Conservation (phyloP, 23 tunicate species). For the Halocynthia aurantium region DNA sequence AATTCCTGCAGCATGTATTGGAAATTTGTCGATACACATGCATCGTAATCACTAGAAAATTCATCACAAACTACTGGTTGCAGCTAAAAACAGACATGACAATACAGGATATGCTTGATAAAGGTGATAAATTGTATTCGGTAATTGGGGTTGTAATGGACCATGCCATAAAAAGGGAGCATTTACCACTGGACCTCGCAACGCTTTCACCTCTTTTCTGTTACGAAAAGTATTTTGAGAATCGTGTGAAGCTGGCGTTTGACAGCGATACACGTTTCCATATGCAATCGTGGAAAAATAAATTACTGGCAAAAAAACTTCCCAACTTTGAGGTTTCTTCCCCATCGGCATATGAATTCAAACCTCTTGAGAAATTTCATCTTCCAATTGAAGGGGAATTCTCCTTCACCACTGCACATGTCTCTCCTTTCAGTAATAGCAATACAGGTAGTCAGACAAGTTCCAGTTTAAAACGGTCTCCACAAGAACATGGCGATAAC, state of each 20-base stretch:
- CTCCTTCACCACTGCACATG: no score
- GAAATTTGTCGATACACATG: slow-evolving; percentile 57
- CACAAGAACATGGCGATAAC: slow-evolving; percentile 16
- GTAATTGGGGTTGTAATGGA: slow-evolving; percentile 71
- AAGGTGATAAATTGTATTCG: slow-evolving; percentile 42
- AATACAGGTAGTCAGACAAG: no score
- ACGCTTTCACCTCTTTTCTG: slow-evolving; percentile 63
- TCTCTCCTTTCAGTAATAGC: no score
- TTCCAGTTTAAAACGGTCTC: background rate
- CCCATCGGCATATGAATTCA: no score
- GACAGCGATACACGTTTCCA: background rate
- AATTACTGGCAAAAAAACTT: no score
- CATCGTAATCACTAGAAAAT: slow-evolving; percentile 62
- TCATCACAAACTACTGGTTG: slow-evolving; percentile 62
- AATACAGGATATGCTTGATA: slow-evolving; percentile 72
- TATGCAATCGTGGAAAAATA: no score
- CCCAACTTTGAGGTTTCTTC: no score
- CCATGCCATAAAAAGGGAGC: slow-evolving; percentile 5
- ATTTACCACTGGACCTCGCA: slow-evolving; percentile 74
- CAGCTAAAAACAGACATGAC: slow-evolving; percentile 88
- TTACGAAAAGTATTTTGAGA: slow-evolving; percentile 36
- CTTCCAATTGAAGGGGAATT: no score
- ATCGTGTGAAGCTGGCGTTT: slow-evolving; percentile 18
- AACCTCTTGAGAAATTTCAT: no score
- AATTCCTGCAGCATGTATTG: slow-evolving; percentile 38